A percentile compares a stretch with the other conserved stretches of the same genome.
Conservation (phyloP, 1,140 invertebrate genomes). For the Anagrus nilaparvatae region DNA sequence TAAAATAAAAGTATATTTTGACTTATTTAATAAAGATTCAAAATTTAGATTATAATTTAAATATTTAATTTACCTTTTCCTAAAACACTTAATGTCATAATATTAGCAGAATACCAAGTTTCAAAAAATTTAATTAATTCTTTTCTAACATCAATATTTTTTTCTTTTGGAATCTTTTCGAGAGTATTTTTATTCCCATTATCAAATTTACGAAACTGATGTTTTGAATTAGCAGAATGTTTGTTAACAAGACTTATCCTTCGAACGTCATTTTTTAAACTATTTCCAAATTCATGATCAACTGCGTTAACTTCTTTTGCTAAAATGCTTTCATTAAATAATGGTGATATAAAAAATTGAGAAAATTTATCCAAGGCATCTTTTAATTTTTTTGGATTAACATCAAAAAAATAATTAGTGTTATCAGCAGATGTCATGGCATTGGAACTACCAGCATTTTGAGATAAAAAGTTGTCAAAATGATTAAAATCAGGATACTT, state of each 20-base stretch:
- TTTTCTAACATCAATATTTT: constrained; percentile 71
- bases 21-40: no score
- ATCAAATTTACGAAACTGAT: constrained; percentile 85
- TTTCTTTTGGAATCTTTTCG: constrained; percentile 64
- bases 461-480: constrained; percentile 80
- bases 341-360: constrained; percentile 86
- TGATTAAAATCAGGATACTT: constrained; percentile 93
- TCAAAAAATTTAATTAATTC: constrained; percentile 84
- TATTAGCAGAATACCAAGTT: constrained; percentile 85
- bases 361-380: constrained; percentile 85
- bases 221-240: constrained; percentile 58
- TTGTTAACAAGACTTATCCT: constrained; percentile 79
- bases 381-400: constrained; percentile 66
- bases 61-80: constrained; percentile 66
- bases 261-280: constrained; percentile 79
- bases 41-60: no score
- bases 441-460: constrained; percentile 82
- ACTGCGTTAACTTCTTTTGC: constrained; percentile 91
- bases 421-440: constrained; percentile 80
- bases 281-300: constrained; percentile 92
- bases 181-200: constrained; percentile 81
- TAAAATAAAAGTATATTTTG: constrained; percentile 25
- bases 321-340: constrained; percentile 84
- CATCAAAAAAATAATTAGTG: constrained; percentile 91
- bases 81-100: constrained; percentile 83